Evolutionary conservation across 2,888 invertebrate genomes (phyloP).

Genomic region (Polydrusus pterygomalis): DNA sequence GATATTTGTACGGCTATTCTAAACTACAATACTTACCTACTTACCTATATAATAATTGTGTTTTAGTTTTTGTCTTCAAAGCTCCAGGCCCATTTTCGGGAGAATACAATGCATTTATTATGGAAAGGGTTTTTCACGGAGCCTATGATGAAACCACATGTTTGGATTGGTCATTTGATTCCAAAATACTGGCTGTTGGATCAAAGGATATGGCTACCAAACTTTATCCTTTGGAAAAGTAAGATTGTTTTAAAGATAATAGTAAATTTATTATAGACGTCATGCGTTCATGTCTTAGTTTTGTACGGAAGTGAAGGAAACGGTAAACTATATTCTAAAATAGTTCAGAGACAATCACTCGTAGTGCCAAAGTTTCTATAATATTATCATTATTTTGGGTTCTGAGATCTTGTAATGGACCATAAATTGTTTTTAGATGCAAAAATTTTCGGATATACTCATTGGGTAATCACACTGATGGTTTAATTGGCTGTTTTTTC

Average conservation of each 20-base stretch:
- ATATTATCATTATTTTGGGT: too few relatives aligned
- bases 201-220: conserved; percentile 92
- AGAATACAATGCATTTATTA: conserved; percentile 90
- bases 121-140: conserved; percentile 88
- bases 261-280: neutral
- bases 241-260: conserved; percentile 51
- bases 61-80: conserved; percentile 87
- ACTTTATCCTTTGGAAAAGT: conserved; percentile 85
- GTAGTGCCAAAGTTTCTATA: too few relatives aligned
- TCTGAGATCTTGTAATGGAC: too few relatives aligned
- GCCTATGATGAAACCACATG: conserved; percentile 89
- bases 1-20: too few relatives aligned
- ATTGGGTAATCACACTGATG: conserved; percentile 89
- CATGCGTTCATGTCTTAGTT: too few relatives aligned
- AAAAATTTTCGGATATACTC: conserved; percentile 85
- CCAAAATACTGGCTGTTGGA: conserved; percentile 91
- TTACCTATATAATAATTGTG: neutral
- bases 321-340: too few relatives aligned
- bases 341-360: too few relatives aligned
- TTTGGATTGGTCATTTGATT: conserved; percentile 95
- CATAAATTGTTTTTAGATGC: conserved; percentile 64
- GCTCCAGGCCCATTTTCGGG: conserved; percentile 87
- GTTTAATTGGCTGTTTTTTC: conserved; percentile 91
- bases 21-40: too few relatives aligned
- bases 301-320: too few relatives aligned